Evolutionary conservation across 2,113 vertebrate genomes (phyloP), one percentile per base, ranked within the genome.

Genomic region (Oostethus manadensis): DNA sequence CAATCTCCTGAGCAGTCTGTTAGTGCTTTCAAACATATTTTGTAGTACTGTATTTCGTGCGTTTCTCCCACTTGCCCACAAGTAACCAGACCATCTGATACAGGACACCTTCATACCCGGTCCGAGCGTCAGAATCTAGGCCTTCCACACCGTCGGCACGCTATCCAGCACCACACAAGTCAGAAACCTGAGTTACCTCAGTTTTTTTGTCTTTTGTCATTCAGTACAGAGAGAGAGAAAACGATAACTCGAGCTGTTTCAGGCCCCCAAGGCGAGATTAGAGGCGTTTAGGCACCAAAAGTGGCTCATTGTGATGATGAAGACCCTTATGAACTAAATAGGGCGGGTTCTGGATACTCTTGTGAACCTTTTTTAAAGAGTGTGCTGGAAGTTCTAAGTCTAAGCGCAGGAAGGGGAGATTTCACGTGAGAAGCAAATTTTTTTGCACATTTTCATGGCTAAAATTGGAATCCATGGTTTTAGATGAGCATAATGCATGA

Each of bases 61-160:
- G 10, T 50, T 18, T 45, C 22, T 64, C 45, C n/a, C 56, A 44
- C 53, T 56, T 38, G 55, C 43, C 33, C 45, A 54, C 58, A 48
- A 68, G 77, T 80, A 87, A 88, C 68, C 66, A 70, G 80, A 88
- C 71, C 64, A 71, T 63, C 45, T 18, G 83, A 84, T 56, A 89
- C 68, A 14, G 33, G 80, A 88, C 71, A 86, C 84, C 71, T 1
- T 57, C 16, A 8, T 63, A 47, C 60, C 73, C 62, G 35, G 14
- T 68, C 73, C 75, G 69, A 51, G 74, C 80, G 74, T 66, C 2
- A 29, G 68, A 70, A 82, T 82, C 82, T 65, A 71, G 77, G 76
- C 78, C 76, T 80, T 77, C 80, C 74, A 40, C 35, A 8, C 33
- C 11, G 11, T 29, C 53, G 14, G 33, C 18, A 21, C 11, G 33